phyloP scores from a whole-genome alignment of 1,140 invertebrate genomes.

The Leguminivora glycinivorella region DNA sequence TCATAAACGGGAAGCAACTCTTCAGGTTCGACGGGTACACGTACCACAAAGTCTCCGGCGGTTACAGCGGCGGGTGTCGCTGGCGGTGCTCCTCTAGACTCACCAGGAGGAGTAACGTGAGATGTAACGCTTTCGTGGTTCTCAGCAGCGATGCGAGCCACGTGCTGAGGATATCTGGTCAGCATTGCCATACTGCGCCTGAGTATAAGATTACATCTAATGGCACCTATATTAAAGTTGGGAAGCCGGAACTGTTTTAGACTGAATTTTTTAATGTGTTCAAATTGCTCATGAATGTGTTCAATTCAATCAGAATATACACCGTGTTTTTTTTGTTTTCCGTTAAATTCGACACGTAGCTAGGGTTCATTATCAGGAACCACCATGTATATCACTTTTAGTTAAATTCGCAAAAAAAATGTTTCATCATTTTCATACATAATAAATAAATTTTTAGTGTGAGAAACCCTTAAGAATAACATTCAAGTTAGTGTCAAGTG shows the following conservation, averaged over 20 bases:
- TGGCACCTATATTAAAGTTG: neutral
- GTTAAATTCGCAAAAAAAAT: no score
- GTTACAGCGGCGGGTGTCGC: neutral
- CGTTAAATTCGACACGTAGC: no score
- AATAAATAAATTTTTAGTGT: no score
- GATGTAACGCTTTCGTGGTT: conserved; percentile 44
- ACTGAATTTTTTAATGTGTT: neutral
- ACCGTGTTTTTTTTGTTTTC: no score
- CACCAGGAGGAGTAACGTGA: neutral
- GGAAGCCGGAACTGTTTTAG: neutral
- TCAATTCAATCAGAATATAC: no score
- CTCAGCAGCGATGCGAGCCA: conserved; percentile 35
- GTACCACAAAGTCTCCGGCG: neutral
- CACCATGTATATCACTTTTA: no score
- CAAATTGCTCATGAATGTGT: no score
- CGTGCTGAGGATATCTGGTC: conserved; percentile 31
- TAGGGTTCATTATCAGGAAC: no score
- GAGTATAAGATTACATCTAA: conserved; percentile 31
- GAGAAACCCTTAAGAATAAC: no score
- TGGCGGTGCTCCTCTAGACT: neutral
- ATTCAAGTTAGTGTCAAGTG: no score
- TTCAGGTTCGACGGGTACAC: conserved; percentile 1
- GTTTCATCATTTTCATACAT: no score
- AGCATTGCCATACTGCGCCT: conserved; percentile 41
- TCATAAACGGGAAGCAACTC: conserved; percentile 10